These are phyloP conservation scores for Pteropus alecto DNA, from an alignment of 2,113 vertebrate genomes.

Conservation along the genomic window DNA sequence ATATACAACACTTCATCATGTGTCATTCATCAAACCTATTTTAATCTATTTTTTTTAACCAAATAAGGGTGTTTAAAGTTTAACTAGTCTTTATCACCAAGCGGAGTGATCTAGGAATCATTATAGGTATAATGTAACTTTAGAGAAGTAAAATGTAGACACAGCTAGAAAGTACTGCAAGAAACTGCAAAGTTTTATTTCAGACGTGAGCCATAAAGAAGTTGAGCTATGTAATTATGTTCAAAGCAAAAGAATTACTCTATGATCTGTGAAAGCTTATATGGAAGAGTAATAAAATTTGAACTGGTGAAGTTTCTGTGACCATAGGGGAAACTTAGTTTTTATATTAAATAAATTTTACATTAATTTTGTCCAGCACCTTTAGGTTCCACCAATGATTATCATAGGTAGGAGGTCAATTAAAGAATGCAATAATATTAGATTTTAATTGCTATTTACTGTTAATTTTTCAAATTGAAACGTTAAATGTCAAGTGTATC, in stretches of 20 bases:
- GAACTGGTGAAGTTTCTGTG: neutral
- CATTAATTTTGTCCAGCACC: neutral
- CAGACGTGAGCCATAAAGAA: neutral
- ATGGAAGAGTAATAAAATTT: neutral
- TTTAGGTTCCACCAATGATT: neutral
- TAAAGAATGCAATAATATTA: neutral
- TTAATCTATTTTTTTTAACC: neutral
- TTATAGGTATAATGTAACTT: neutral
- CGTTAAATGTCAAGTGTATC: neutral
- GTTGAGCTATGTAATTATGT: constrained; percentile 11
- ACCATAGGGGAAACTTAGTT: neutral
- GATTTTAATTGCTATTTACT: neutral
- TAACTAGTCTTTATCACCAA: neutral
- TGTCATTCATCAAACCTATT: neutral
- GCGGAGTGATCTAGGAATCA: neutral
- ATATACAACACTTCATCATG: neutral
- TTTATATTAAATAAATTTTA: neutral
- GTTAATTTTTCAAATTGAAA: constrained; percentile 10
- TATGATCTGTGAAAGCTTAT: constrained; percentile 6
- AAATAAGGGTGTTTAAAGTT: neutral
- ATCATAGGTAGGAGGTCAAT: neutral
- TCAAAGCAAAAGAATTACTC: neutral
- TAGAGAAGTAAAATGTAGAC: constrained; percentile 22
- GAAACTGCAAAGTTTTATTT: constrained; percentile 11
- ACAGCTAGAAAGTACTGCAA: neutral